Evolutionary conservation across 2,888 invertebrate genomes (phyloP).

Genomic region (Euspilapteryx auroguttella): DNA sequence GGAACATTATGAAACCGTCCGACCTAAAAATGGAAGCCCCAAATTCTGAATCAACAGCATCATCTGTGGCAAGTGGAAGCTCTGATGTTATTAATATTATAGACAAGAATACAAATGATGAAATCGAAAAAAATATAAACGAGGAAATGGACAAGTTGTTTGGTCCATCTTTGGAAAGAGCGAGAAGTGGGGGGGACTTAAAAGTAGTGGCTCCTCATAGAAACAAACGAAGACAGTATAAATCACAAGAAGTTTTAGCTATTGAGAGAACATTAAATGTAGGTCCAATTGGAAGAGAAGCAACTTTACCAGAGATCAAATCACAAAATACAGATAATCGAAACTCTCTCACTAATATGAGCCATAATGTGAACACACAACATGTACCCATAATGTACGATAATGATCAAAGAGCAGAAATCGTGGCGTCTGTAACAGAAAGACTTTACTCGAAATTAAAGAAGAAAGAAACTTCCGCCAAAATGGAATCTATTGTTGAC

Average conservation of each 20-base stretch:
- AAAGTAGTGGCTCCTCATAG: constrained; percentile 35
- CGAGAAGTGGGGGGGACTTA: constrained; percentile 41
- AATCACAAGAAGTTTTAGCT: constrained; percentile 45
- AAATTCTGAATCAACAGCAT: constrained; percentile 25
- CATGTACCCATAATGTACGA: constrained; percentile 32
- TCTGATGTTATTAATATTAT: constrained; percentile 29
- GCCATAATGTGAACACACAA: constrained; percentile 7
- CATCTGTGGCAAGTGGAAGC: constrained; percentile 32
- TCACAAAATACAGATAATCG: too few species aligned
- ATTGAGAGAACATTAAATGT: constrained; percentile 16
- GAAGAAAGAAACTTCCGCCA: constrained; percentile 51
- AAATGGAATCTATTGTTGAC: constrained; percentile 38
- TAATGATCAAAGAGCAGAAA: constrained; percentile 62
- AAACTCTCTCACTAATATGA: too few species aligned
- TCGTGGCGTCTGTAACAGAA: constrained; percentile 71
- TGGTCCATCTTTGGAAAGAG: constrained; percentile 36
- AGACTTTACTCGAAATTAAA: constrained; percentile 64
- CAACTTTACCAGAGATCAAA: too few species aligned
- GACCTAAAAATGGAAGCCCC: constrained; percentile 22
- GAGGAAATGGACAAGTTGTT: constrained; percentile 45
- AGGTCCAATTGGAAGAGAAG: constrained; percentile 12
- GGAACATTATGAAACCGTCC: constrained; percentile 20
- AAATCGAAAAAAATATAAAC: constrained; percentile 29
- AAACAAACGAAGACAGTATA: constrained; percentile 39
- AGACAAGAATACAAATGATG: constrained; percentile 18